Evolutionary conservation across 2,113 vertebrate species (phyloP).

Genomic region (Fregata magnificens): DNA sequence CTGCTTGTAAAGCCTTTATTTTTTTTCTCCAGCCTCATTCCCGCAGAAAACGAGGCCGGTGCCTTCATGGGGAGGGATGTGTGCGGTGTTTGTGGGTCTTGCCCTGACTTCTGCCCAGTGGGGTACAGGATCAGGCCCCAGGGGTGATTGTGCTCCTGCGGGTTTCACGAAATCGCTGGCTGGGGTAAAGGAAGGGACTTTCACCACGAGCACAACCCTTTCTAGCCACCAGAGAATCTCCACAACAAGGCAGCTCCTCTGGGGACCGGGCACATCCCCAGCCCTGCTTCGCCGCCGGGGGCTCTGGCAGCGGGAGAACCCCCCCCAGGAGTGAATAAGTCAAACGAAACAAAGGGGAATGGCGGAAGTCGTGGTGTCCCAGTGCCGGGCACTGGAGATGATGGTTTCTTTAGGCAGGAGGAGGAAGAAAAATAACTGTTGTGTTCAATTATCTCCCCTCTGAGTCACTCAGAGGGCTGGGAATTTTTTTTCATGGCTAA

Average conservation of each 20-base stretch:
- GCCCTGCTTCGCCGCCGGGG: background rate
- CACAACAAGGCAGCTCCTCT: rapidly evolving
- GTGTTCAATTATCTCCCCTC: background rate
- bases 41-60: background rate
- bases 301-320: background rate
- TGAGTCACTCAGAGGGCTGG: slow-evolving; percentile 29
- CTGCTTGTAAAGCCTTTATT: background rate
- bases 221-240: background rate
- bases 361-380: background rate
- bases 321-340: background rate
- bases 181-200: background rate
- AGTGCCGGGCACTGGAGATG: background rate
- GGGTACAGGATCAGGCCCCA: background rate
- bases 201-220: background rate
- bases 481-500: slow-evolving; percentile 12
- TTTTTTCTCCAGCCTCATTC: background rate
- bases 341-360: background rate
- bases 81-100: rapidly evolving
- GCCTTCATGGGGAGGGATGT: background rate
- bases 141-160: background rate
- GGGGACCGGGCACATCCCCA: rapidly evolving
- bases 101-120: rapidly evolving
- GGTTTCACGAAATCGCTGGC: background rate
- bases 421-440: background rate
- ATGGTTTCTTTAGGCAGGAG: slow-evolving; percentile 1